phyloP scores from a whole-genome alignment of 1,140 invertebrate species.

The Trissolcus basalis region DNA sequence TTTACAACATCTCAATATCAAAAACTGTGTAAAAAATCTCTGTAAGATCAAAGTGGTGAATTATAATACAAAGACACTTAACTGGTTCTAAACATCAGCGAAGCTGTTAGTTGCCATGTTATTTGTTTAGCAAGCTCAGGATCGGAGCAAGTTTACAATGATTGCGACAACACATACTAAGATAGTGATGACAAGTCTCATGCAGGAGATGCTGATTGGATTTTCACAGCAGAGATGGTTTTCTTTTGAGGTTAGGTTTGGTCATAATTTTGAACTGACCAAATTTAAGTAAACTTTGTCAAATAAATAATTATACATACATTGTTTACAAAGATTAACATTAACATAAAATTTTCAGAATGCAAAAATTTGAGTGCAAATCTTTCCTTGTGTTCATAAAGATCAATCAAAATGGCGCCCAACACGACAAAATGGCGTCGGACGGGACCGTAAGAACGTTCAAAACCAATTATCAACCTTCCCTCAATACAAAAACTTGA shows the following conservation, averaged over 20 bases:
- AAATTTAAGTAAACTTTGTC: no score
- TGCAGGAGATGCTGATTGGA: slow-evolving; percentile 6
- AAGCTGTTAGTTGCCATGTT: slow-evolving; percentile 38
- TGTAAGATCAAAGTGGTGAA: slow-evolving; percentile 29
- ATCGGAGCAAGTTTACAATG: slow-evolving; percentile 15
- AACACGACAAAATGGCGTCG: no score
- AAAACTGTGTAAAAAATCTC: slow-evolving; percentile 24
- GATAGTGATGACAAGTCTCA: slow-evolving; percentile 8
- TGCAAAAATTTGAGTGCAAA: no score
- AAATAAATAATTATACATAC: no score
- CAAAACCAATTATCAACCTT: no score
- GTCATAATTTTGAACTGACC: no score
- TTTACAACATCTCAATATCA: slow-evolving; percentile 3
- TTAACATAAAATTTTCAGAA: no score
- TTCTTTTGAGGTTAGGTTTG: background rate
- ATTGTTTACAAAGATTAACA: no score
- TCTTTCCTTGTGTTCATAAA: no score
- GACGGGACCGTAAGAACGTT: no score
- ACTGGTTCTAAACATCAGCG: slow-evolving; percentile 4
- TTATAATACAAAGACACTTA: slow-evolving; percentile 20
- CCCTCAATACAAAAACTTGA: no score
- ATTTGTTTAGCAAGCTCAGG: slow-evolving; percentile 33
- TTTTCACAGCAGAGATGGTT: background rate
- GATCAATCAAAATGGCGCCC: no score
- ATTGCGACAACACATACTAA: slow-evolving; percentile 4